These are phyloP conservation scores for Perca schrenkii DNA, from an alignment of 2,113 vertebrate genomes.

Conservation along the genomic window DNA sequence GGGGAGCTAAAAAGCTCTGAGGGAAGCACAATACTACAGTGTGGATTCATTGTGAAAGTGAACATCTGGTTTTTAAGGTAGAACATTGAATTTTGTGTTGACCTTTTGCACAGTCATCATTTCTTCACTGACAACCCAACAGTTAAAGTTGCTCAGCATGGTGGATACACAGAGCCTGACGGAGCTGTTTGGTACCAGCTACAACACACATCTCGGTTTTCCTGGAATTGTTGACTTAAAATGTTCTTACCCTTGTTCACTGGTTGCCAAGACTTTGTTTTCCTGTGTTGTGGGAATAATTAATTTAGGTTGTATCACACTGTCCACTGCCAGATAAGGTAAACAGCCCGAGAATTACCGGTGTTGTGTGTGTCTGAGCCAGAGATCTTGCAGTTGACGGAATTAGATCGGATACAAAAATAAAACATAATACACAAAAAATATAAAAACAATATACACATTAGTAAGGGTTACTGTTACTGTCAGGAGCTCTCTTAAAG, in stretches of 20 bases:
- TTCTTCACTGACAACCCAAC: background rate
- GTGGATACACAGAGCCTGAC: background rate
- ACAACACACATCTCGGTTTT: background rate
- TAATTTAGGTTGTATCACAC: constrained; percentile 14
- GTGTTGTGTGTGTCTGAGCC: background rate
- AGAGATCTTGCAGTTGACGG: background rate
- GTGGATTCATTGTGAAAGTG: constrained; percentile 14
- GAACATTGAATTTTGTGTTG: background rate
- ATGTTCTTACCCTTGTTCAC: constrained; percentile 21
- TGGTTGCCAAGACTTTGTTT: constrained; percentile 49
- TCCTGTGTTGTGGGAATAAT: constrained; percentile 10
- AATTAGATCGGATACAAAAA: background rate
- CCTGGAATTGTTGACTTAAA: constrained; percentile 7
- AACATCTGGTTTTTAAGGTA: constrained; percentile 59
- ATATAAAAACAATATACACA: no score
- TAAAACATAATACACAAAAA: background rate
- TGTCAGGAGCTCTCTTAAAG: background rate
- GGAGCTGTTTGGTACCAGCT: background rate
- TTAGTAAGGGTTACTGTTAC: background rate
- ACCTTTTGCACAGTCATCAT: constrained; percentile 33
- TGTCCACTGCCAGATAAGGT: constrained; percentile 40
- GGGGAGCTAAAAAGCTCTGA: background rate
- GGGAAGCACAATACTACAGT: constrained; percentile 14
- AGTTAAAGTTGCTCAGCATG: background rate
- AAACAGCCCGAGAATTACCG: background rate